Percentiles rank a stretch among this genome's conserved stretches.
Evolutionary conservation across 2,888 invertebrate species (phyloP).

Genomic region (Ferrisia virgata): DNA sequence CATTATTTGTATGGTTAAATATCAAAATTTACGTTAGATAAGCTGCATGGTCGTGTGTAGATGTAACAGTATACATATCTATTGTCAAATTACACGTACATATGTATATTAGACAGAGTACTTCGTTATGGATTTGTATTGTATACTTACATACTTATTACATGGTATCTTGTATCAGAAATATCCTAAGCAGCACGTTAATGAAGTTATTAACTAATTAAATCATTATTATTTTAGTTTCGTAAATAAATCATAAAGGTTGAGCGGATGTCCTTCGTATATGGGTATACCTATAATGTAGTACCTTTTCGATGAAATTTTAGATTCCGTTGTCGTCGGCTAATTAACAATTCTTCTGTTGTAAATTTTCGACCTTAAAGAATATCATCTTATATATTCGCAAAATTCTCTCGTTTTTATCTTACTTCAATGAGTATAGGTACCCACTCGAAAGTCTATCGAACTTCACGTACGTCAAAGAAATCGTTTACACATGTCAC

Average conservation of each 20-base stretch:
- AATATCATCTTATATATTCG: neutral
- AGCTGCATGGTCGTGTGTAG: too few relatives aligned
- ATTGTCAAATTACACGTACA: too few relatives aligned
- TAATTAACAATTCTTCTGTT: neutral
- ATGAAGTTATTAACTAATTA: slow-evolving; percentile 8
- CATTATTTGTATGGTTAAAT: too few relatives aligned
- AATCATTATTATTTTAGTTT: neutral
- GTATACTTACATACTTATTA: neutral
- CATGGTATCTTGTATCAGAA: neutral
- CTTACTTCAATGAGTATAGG: neutral
- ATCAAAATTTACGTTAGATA: too few relatives aligned
- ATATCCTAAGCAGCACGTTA: neutral
- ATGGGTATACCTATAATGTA: neutral
- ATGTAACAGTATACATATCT: too few relatives aligned
- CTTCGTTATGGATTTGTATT: neutral
- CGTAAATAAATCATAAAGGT: neutral
- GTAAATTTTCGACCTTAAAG: neutral
- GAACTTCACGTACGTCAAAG: neutral
- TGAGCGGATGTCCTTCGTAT: neutral
- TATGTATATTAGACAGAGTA: too few relatives aligned
- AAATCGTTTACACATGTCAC: neutral
- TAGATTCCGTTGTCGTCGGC: neutral
- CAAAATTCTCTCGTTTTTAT: neutral
- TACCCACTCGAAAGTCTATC: neutral
- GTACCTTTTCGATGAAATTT: neutral